phyloP scores from a whole-genome alignment of 1,140 invertebrate genomes.

The Chironomus striatipennis region DNA sequence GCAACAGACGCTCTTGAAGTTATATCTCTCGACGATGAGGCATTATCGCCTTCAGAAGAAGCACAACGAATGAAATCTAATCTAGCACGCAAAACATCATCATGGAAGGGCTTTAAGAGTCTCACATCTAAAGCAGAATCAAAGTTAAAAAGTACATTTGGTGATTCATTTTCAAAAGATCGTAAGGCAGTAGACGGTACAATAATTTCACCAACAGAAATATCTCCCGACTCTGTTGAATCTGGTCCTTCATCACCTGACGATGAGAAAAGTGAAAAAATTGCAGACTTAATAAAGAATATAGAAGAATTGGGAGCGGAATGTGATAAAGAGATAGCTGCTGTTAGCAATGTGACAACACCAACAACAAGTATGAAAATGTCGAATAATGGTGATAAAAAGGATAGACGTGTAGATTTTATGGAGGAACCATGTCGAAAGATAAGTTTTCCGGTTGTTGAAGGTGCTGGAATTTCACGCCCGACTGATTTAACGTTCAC shows the following conservation, averaged over 20 bases:
- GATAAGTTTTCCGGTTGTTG: conserved; percentile 28
- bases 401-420: conserved; percentile 33
- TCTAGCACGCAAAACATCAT: conserved; percentile 47
- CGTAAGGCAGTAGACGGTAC: conserved; percentile 36
- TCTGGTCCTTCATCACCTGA: conserved; percentile 31
- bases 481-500: conserved; percentile 57
- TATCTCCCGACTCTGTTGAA: conserved; percentile 26
- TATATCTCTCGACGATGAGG: conserved; percentile 31
- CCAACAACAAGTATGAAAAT: neutral
- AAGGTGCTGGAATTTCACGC: conserved; percentile 35
- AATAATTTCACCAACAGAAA: conserved; percentile 39
- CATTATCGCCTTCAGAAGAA: conserved; percentile 29
- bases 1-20: conserved; percentile 26
- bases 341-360: neutral
- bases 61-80: conserved; percentile 31
- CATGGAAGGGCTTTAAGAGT: conserved; percentile 67
- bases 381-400: neutral
- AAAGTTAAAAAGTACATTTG: conserved; percentile 57
- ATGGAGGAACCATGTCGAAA: conserved; percentile 34
- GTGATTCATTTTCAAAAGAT: conserved; percentile 32
- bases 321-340: neutral
- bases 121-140: conserved; percentile 71
- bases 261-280: conserved; percentile 26
- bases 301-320: conserved; percentile 24
- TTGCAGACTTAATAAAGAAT: conserved; percentile 22